Evolutionary conservation across 2,888 invertebrate genomes (phyloP).

Genomic region (Athetis lepigone): DNA sequence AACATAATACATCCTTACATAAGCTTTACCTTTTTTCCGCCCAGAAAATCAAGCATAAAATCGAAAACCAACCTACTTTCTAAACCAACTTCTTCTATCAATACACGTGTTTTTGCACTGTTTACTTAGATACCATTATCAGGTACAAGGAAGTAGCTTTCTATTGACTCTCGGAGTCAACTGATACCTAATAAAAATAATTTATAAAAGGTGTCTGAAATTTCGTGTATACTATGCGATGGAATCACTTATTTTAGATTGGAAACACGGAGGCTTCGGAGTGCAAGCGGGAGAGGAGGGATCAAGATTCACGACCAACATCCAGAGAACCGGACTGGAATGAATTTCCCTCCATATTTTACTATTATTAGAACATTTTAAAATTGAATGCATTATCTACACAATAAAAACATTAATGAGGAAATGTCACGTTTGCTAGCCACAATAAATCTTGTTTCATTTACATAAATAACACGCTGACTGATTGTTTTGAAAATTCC

Average conservation of each 20-base stretch:
- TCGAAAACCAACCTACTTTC: conserved; percentile 14
- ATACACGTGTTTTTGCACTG: conserved; percentile 1
- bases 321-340: conserved; percentile 76
- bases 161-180: neutral
- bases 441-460: conserved; percentile 42
- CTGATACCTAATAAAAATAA: neutral
- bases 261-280: conserved; percentile 71
- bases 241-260: conserved; percentile 81
- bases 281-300: conserved; percentile 78
- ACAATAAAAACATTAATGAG: conserved; percentile 8
- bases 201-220: conserved; percentile 44
- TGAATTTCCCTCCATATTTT: conserved; percentile 69
- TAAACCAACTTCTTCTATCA: conserved; percentile 19
- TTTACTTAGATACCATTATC: conserved; percentile 17
- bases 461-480: conserved; percentile 71
- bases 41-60: conserved; percentile 1
- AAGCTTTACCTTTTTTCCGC: neutral
- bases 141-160: conserved; percentile 24
- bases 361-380: conserved; percentile 2
- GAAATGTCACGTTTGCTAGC: conserved; percentile 13
- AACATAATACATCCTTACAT: neutral
- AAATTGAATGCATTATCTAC: conserved; percentile 6
- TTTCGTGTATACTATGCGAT: conserved; percentile 69
- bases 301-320: conserved; percentile 80
- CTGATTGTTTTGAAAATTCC: conserved; percentile 18